Percentiles rank a stretch among this genome's conserved stretches.
Evolutionary conservation across 1,140 invertebrate species (phyloP).

Genomic region (Leptestheria dahalacensis): DNA sequence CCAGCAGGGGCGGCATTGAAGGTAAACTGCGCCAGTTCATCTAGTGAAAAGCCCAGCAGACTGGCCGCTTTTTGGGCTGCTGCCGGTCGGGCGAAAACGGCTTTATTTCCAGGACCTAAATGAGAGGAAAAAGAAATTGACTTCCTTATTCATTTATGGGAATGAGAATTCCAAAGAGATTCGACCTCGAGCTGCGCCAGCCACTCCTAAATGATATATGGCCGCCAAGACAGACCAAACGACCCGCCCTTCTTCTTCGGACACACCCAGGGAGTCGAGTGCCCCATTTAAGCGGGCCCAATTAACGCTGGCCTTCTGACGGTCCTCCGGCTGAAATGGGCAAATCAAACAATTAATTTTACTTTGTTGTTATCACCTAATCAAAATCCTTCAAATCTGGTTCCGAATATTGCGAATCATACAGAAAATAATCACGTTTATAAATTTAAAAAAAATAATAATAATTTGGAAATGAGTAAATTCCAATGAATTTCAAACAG

Average conservation of each 20-base stretch:
- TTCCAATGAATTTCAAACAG: too few species aligned
- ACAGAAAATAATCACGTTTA: too few species aligned
- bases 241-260: slow-evolving; percentile 58
- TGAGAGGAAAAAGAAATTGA: background rate
- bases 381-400: too few species aligned
- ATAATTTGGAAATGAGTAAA: too few species aligned
- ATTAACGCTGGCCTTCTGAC: slow-evolving; percentile 53
- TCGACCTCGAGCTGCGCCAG: slow-evolving; percentile 35
- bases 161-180: background rate
- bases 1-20: slow-evolving; percentile 31
- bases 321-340: slow-evolving; percentile 48
- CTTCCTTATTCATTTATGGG: background rate
- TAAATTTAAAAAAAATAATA: too few species aligned
- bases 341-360: background rate
- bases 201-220: slow-evolving; percentile 79
- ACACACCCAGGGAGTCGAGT: slow-evolving; percentile 53
- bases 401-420: too few species aligned
- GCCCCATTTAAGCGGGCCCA: slow-evolving; percentile 61
- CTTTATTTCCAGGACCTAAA: slow-evolving; percentile 5
- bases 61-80: slow-evolving; percentile 66
- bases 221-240: slow-evolving; percentile 77
- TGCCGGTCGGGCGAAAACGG: slow-evolving; percentile 53
- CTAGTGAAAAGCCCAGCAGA: slow-evolving; percentile 61
- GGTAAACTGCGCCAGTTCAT: slow-evolving; percentile 59
- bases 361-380: too few species aligned